A percentile compares a stretch with the other conserved stretches of the same genome.
These are phyloP conservation scores for Suillia variegata DNA, from an alignment of 2,888 invertebrate species.

Conservation along the genomic window DNA sequence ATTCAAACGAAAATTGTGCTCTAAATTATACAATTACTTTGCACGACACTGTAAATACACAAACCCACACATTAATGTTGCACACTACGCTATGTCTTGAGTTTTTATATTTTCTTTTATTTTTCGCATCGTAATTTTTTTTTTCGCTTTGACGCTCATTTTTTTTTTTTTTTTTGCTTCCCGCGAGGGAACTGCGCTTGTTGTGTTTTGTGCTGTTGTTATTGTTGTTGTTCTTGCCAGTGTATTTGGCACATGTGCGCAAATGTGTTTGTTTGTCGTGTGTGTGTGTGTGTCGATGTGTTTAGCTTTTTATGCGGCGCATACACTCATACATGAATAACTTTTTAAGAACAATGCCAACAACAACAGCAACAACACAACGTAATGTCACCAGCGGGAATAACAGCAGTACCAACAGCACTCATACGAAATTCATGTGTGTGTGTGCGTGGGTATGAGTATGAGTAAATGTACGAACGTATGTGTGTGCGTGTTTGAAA, in stretches of 20 bases:
- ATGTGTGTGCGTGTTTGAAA: too few relatives aligned
- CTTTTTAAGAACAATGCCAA: conserved; percentile 10
- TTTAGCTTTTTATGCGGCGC: not conserved
- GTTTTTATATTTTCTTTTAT: not conserved
- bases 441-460: not conserved
- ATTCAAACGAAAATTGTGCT: too few relatives aligned
- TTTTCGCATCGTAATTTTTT: not conserved
- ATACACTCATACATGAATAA: conserved; percentile 15
- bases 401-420: not conserved
- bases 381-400: not conserved
- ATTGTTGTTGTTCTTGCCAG: not conserved
- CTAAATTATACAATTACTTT: too few relatives aligned
- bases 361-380: conserved; percentile 13
- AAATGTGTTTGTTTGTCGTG: not conserved
- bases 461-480: too few relatives aligned
- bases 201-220: not conserved
- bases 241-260: too few relatives aligned
- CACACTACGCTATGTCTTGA: not conserved
- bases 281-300: too few relatives aligned
- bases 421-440: not conserved
- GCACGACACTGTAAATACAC: too few relatives aligned
- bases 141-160: conserved; percentile 3
- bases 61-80: not conserved
- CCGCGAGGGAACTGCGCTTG: not conserved
- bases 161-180: not conserved